phyloP scores from a whole-genome alignment of 2,888 invertebrate species.

The Pyrocoelia pectoralis region DNA sequence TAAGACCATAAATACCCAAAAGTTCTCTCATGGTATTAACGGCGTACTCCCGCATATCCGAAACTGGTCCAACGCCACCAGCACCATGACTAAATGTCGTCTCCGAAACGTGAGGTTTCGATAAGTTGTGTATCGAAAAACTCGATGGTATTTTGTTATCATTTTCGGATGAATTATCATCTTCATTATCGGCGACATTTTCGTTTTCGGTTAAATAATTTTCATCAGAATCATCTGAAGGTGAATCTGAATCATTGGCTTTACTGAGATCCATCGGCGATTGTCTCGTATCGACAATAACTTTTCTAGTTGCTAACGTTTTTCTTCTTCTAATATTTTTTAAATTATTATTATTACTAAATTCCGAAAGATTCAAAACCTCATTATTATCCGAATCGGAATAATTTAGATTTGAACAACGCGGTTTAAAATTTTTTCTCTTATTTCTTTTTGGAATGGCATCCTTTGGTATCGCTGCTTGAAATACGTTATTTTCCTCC shows the following conservation, averaged over 20 bases:
- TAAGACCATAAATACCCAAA: conserved; percentile 78
- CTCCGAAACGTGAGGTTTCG: conserved; percentile 56
- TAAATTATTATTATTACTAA: conserved; percentile 53
- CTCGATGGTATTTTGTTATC: conserved; percentile 54
- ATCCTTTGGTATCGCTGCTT: conserved; percentile 53
- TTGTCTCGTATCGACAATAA: conserved; percentile 48
- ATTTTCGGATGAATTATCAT: conserved; percentile 38
- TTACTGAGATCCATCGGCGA: conserved; percentile 56
- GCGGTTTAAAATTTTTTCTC: conserved; percentile 80
- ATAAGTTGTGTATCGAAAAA: conserved; percentile 57
- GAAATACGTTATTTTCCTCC: conserved; percentile 52
- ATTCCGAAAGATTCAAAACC: conserved; percentile 45
- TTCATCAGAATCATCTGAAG: conserved; percentile 49
- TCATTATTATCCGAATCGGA: conserved; percentile 59
- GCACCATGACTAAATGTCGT: conserved; percentile 44
- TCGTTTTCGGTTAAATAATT: conserved; percentile 52
- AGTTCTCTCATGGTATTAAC: conserved; percentile 83
- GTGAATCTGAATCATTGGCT: conserved; percentile 53
- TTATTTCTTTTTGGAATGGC: conserved; percentile 75
- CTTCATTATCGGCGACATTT: conserved; percentile 38
- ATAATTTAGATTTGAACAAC: conserved; percentile 69
- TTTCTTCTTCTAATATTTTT: conserved; percentile 52
- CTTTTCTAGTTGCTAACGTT: conserved; percentile 50
- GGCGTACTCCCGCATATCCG: conserved; percentile 77
- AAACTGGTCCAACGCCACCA: conserved; percentile 49